Evolutionary conservation across 2,797 vertebrate genomes (phyloP), one percentile per base, ranked within the genome.

Genomic region (Heterohyrax brucei): DNA sequence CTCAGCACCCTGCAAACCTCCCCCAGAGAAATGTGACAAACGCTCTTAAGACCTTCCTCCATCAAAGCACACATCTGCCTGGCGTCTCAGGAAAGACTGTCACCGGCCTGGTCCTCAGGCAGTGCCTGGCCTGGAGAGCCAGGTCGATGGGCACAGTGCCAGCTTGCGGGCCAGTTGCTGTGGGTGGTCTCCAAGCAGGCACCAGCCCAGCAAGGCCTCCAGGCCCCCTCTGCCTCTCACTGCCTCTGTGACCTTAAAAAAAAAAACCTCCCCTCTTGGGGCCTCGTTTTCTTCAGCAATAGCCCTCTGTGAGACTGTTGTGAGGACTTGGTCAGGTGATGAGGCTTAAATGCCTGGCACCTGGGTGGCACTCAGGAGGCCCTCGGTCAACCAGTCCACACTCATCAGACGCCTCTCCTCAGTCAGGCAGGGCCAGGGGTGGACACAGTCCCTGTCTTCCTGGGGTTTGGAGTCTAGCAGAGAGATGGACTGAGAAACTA

Each of bases 51-150:
- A 50, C 53, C 66, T 48, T 4, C 53, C 66, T 48, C 5, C 5
- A 3, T 7, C 30, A 28, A 10, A 10, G 46, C 56, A 7, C 8
- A 9, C 21, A 0, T 26, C 33, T 13, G 70, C 91, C 91, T 5
- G 24, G 53, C 53, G 28, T 7, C 10, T 1, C 3, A 0, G 6
- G 80, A 26, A 48, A 48, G 13, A 33, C 26, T 33, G 61, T 9
- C 18, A 6, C 0, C 1, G 84, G 30, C 59, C 0, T 1, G 0
- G 5, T 30, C 68, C 56, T 7, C 0, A 1, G 56, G 48, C 82
- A 5, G 33, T 0, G 56, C 66, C 68, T 22, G 56, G 66, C 83
- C 66, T 59, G 21, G 64, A 73, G 33, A 78, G n/a, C 1, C 0
- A 19, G 66, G 19, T 56, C 50, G 12, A 30, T 24, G 53, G 87